These are phyloP conservation scores for Bubalus kerabau DNA, from an alignment of 2,113 vertebrate species.

Conservation along the genomic window DNA sequence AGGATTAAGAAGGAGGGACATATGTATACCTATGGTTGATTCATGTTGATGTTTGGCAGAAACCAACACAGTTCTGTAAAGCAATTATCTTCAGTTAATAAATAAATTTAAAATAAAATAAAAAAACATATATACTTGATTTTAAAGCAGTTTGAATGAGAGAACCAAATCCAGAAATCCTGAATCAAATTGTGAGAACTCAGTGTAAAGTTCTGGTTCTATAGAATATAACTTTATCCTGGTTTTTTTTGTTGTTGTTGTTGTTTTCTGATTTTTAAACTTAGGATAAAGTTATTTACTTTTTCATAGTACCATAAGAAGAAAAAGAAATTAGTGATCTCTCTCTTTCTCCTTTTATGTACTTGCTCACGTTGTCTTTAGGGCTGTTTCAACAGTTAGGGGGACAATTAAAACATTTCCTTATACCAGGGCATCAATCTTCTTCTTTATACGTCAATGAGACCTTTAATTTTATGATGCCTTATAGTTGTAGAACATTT, in stretches of 20 bases:
- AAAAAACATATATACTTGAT: background rate
- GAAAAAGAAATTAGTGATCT: background rate
- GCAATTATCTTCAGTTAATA: background rate
- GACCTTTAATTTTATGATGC: background rate
- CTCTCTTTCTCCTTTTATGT: background rate
- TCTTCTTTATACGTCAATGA: background rate
- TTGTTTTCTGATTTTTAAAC: background rate
- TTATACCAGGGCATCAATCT: background rate
- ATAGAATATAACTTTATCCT: background rate
- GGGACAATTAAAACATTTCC: background rate
- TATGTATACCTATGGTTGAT: background rate
- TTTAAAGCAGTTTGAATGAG: background rate
- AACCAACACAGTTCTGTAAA: background rate
- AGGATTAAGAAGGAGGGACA: background rate
- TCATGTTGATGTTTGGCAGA: background rate
- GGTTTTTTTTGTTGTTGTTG: background rate
- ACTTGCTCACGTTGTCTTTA: background rate
- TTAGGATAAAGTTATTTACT: background rate
- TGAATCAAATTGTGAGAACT: background rate
- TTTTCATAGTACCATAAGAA: background rate
- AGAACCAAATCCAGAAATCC: background rate
- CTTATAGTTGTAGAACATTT: background rate
- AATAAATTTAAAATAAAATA: background rate
- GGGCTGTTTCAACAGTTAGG: background rate
- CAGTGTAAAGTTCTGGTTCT: background rate